Evolutionary conservation across 2,888 invertebrate species (phyloP).

Genomic region (Pristionchus mayeri): DNA sequence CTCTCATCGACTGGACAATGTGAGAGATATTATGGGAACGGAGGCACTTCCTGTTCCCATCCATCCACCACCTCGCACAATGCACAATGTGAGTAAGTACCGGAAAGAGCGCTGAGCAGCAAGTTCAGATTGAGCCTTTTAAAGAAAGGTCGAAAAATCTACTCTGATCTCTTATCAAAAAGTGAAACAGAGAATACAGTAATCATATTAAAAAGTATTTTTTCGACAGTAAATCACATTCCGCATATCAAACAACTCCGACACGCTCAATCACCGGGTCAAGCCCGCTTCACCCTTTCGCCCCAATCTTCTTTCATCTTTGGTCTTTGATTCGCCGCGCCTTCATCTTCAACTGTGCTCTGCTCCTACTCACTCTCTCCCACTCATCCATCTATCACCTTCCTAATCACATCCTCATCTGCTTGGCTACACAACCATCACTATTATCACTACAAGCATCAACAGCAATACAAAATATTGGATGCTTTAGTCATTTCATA

Average conservation of each 20-base stretch:
- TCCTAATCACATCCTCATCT: not conserved
- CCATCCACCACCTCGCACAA: too few species aligned
- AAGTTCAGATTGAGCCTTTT: too few species aligned
- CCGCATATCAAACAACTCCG: not conserved
- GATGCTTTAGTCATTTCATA: too few species aligned
- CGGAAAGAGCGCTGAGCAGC: not conserved
- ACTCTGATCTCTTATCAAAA: too few species aligned
- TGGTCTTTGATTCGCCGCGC: not conserved
- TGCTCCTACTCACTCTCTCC: not conserved
- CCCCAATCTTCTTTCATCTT: not conserved
- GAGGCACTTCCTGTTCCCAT: too few species aligned
- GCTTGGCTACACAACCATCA: not conserved
- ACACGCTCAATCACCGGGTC: not conserved
- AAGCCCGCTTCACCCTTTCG: not conserved
- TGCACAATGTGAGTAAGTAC: not conserved
- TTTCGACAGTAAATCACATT: too few species aligned
- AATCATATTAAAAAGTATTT: too few species aligned
- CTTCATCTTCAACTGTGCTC: not conserved
- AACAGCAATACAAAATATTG: not conserved
- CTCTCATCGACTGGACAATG: not conserved
- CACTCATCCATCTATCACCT: not conserved
- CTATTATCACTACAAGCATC: not conserved
- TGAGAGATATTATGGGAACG: not conserved
- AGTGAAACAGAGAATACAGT: too few species aligned
- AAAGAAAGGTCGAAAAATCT: too few species aligned